Evolutionary conservation across 1,140 invertebrate species (phyloP), one percentile per base, ranked within the genome.

Genomic region (Polypedilum pembai): DNA sequence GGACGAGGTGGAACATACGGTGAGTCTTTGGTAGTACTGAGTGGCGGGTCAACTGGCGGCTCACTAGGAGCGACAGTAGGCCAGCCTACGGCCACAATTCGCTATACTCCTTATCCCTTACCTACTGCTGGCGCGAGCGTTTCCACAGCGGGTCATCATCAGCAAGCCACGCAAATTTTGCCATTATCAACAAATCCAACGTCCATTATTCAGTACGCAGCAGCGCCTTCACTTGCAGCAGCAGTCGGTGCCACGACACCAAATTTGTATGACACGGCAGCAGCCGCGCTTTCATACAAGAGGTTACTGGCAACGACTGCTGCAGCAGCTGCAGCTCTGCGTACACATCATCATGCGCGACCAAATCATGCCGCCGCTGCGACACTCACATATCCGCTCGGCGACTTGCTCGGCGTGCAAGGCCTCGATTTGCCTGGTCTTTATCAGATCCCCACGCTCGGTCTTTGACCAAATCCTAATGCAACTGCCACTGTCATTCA

Each of bases 1-100:
- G 92, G 92, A 78, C 90, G 93, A 83, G 92, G 93, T 83, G 92
- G 93, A 83, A 91, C 92, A 85, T 96, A 95, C 89, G 93, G 94
- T 96, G 93, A 95, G 93, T 94, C 24, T 33, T 33, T 93, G 87
- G 88, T 93, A 88, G 90, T 92, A 87, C 89, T 92, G 86, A 88
- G 88, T 84, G 83, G 83, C 84, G 82, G 85, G 75, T 83, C 84
- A 75, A 83, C 84, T 77, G 82, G 82, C 20, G 74, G 80, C 69
- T 79, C 81, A 40, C 80, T 82, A 73, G 78, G 82, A 40, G 80
- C 83, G n/a, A n/a, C 45, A 10, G 78, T 79, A 41, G 80, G 80
- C 74, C 78, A 79, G 73, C 80, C 78, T 8, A 76, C 80, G 8
- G 81, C 83, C 33, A 81, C 82, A 45, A 77, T 84, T 75, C 84